These are phyloP conservation scores for Sebastes hubbsi DNA, from an alignment of 2,797 vertebrate genomes.

Conservation along the genomic window DNA sequence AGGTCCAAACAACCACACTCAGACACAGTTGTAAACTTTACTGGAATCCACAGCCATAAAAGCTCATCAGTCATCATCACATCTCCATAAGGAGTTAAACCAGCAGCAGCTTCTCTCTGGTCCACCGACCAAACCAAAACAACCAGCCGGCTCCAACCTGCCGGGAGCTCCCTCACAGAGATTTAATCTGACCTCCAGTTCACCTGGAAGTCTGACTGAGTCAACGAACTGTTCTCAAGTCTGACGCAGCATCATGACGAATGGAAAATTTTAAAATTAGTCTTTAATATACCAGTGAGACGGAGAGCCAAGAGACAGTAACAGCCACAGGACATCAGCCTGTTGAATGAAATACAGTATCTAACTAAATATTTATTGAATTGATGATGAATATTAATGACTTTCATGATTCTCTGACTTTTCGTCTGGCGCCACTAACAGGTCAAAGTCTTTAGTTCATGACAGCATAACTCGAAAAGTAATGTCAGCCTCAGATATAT, in stretches of 20 bases:
- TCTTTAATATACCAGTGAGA: background rate
- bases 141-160: background rate
- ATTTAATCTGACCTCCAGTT: background rate
- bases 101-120: background rate
- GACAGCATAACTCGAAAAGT: too few relatives aligned
- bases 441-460: too few relatives aligned
- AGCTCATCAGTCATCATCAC: background rate
- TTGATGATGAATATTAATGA: too few relatives aligned
- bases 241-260: background rate
- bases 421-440: too few relatives aligned
- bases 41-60: background rate
- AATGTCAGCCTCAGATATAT: too few relatives aligned
- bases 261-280: background rate
- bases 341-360: background rate
- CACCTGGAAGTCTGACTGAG: background rate
- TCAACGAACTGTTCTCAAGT: background rate
- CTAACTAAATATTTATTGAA: too few relatives aligned
- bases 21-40: background rate
- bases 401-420: too few relatives aligned
- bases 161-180: background rate
- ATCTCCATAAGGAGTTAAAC: background rate
- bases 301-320: background rate
- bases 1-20: background rate
- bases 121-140: conserved; percentile 17
- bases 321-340: too few relatives aligned